Conservation (phyloP, 2,797 vertebrate genomes). For the Ctenosaura bakeri region DNA sequence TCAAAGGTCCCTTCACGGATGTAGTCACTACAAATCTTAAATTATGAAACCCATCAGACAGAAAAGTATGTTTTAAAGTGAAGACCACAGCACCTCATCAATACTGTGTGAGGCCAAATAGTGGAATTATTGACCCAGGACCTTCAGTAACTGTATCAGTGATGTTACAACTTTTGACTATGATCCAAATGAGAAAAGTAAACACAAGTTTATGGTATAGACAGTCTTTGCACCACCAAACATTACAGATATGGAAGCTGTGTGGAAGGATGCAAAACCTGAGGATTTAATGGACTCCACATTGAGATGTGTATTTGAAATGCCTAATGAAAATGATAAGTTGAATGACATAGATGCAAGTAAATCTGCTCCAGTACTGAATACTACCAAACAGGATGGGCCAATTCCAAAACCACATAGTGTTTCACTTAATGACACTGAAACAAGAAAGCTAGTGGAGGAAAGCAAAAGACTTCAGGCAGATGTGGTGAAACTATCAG, state of each 20-base stretch:
- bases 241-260: slow-evolving; percentile 92
- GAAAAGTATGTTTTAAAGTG: slow-evolving; percentile 98
- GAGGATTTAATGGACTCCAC: too few relatives aligned
- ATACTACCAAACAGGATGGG: slow-evolving; percentile 88
- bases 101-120: slow-evolving; percentile 99
- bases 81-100: slow-evolving; percentile 97
- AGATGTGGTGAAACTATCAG: slow-evolving; percentile 90
- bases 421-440: slow-evolving; percentile 86
- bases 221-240: slow-evolving; percentile 94
- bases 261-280: slow-evolving; percentile 70
- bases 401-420: slow-evolving; percentile 83
- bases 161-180: slow-evolving; percentile 98
- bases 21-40: slow-evolving; percentile 98
- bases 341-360: slow-evolving; percentile 88
- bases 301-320: too few relatives aligned
- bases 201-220: slow-evolving; percentile 99
- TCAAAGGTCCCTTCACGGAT: slow-evolving; percentile 99
- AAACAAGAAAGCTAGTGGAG: slow-evolving; percentile 92
- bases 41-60: slow-evolving; percentile 96
- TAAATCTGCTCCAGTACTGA: slow-evolving; percentile 85
- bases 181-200: slow-evolving; percentile 99
- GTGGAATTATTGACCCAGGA: slow-evolving; percentile 93
- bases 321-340: too few relatives aligned
- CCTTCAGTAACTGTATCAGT: slow-evolving; percentile 92
- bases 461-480: slow-evolving; percentile 94